Base-by-base conservation (phyloP, 2,888 invertebrate species). In the Chrysodeixis includens region DNA sequence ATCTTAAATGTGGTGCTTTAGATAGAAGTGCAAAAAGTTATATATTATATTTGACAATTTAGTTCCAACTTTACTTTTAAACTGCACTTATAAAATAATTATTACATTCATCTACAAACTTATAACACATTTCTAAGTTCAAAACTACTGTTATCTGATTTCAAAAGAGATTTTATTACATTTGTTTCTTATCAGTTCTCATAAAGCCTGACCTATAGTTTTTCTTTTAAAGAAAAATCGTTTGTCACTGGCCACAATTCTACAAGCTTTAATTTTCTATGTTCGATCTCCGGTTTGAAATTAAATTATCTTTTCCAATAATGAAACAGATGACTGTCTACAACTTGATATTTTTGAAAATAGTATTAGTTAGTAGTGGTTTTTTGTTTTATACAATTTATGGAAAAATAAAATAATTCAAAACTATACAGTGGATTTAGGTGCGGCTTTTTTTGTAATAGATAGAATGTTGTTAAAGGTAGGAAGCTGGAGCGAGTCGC, bases 111-210 rank as follows among this genome's bases (percentile, higher is more conserved):
- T 62, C 8, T 22, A 1, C 3, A 10, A 72, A 77, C 62, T 78
- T 75, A 55, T 32, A 69, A 69, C 55, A 58, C n/a, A 61, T 69
- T 66, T 53, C 26, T 56, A 51, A 55, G 30, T 20, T 0, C 44
- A 56, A 22, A 57, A 58, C 14, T 51, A 22, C 56, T 51, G 30
- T 56, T 44, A 71, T 63, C 54, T 30, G 54, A 26, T 44, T 8
- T 59, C 16, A 22, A 70, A 58, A 70, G 26, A 71, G 71, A 71
- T 66, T 72, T 62, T 49, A 66, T 66, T 55, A 30, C 54, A 54
- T 8, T 66, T 54, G 56, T 75, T 71, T 51, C 51, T 16, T 62
- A 75, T 62, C 56, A 14, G 59, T 26, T 32, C 30, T 40, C 51
- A 62, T 56, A 54, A 51, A 70, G 44, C 54, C 9, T 12, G 54